Percentiles rank a stretch among this genome's conserved stretches.
Evolutionary conservation across 2,797 vertebrate species (phyloP).

Genomic region (Sparidentex hasta): DNA sequence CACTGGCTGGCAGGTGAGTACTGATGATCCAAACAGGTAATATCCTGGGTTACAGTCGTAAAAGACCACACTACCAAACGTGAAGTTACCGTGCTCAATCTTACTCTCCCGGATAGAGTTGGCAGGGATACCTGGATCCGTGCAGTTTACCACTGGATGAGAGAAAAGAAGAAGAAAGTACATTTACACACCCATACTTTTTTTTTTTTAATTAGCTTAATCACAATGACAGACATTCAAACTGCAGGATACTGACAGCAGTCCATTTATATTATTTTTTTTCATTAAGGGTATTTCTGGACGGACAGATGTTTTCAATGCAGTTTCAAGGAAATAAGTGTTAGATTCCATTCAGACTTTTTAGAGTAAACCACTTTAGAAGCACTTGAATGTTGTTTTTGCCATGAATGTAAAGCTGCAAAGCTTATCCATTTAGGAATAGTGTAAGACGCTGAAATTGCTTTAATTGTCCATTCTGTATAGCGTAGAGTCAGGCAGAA

Average conservation of each 20-base stretch:
- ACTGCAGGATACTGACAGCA: slow-evolving; percentile 21
- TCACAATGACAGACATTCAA: slow-evolving; percentile 21
- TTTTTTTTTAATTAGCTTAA: slow-evolving; percentile 38
- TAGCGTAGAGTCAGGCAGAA: too few species aligned
- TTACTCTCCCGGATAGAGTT: slow-evolving; percentile 99
- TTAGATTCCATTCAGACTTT: neutral
- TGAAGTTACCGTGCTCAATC: slow-evolving; percentile 98
- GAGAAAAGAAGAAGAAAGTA: slow-evolving; percentile 3
- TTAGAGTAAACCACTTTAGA: too few species aligned
- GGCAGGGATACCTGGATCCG: slow-evolving; percentile 96
- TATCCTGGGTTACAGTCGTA: slow-evolving; percentile 98
- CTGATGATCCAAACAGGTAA: slow-evolving; percentile 95
- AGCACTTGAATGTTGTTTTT: too few species aligned
- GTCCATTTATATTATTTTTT: slow-evolving; percentile 41
- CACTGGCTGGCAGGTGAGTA: slow-evolving; percentile 95
- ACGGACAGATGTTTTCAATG: slow-evolving; percentile 31
- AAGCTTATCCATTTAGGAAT: too few species aligned
- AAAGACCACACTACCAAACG: slow-evolving; percentile 96
- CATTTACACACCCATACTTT: slow-evolving; percentile 19
- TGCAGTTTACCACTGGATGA: slow-evolving; percentile 94
- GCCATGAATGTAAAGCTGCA: too few species aligned
- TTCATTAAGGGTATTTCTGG: slow-evolving; percentile 36
- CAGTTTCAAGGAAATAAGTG: slow-evolving; percentile 35
- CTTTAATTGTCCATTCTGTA: too few species aligned
- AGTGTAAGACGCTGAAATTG: too few species aligned